Evolutionary conservation across 2,113 vertebrate genomes (phyloP).

Genomic region (Manacus vitellinus): DNA sequence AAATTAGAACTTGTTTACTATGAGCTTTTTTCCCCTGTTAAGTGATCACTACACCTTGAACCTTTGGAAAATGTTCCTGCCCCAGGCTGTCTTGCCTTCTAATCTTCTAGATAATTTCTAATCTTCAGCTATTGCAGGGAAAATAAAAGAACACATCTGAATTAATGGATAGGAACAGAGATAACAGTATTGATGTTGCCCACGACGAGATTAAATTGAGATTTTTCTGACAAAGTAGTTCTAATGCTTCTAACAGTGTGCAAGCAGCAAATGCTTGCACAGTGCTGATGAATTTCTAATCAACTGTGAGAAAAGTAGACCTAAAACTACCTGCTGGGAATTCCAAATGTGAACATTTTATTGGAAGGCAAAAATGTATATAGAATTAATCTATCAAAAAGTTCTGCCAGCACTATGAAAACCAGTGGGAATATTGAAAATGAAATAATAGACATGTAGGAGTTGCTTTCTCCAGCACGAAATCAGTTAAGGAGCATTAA

Average conservation of each 20-base stretch:
- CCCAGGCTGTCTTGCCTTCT: background rate
- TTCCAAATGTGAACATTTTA: background rate
- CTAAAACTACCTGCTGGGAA: background rate
- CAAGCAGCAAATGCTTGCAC: background rate
- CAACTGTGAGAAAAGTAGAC: background rate
- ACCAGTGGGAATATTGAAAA: background rate
- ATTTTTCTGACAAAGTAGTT: background rate
- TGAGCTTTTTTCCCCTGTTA: background rate
- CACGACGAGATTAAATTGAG: background rate
- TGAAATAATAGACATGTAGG: background rate
- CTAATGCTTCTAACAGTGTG: background rate
- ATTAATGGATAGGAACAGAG: background rate
- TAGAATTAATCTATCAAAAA: background rate
- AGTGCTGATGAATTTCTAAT: background rate
- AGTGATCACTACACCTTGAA: background rate
- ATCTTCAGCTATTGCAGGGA: background rate
- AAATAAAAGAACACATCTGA: background rate
- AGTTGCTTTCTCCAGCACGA: background rate
- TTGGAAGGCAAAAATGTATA: background rate
- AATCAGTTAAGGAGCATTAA: background rate
- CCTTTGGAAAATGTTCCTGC: background rate
- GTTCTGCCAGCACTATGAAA: background rate
- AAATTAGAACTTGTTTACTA: background rate
- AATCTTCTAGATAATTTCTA: background rate
- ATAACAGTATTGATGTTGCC: background rate